phyloP scores from a whole-genome alignment of 2,888 invertebrate species.

The Troglohyphantes excavatus region DNA sequence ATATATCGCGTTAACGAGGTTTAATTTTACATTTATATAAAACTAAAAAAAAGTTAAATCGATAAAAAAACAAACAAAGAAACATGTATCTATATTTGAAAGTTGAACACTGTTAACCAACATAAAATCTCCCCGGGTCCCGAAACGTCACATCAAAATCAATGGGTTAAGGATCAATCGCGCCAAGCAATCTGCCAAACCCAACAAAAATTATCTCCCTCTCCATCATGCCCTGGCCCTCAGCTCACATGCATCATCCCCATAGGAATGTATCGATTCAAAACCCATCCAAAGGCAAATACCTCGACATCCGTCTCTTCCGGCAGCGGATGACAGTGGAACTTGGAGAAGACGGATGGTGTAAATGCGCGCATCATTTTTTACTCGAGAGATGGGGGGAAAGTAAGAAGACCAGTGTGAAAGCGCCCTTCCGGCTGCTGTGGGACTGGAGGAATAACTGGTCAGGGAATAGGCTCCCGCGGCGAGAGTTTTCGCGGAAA shows the following conservation, averaged over 20 bases:
- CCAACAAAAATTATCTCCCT: too few species aligned
- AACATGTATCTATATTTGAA: too few species aligned
- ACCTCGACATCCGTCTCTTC: slow-evolving; percentile 38
- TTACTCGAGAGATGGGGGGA: background rate
- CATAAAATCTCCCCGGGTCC: too few species aligned
- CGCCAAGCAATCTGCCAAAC: too few species aligned
- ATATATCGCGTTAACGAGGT: too few species aligned
- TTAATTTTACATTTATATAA: too few species aligned
- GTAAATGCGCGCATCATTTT: slow-evolving; percentile 22
- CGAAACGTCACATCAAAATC: too few species aligned
- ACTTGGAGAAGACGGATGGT: slow-evolving; percentile 44
- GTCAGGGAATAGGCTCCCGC: background rate
- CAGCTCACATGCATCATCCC: slow-evolving; percentile 14
- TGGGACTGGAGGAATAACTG: slow-evolving; percentile 6
- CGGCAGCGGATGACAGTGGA: slow-evolving; percentile 49
- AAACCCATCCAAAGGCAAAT: slow-evolving; percentile 33
- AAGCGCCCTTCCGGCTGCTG: background rate
- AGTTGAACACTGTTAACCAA: too few species aligned
- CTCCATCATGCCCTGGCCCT: background rate
- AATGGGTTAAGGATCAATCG: too few species aligned
- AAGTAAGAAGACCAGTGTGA: background rate
- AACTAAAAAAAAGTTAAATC: too few species aligned
- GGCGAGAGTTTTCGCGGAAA: background rate
- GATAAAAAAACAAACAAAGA: too few species aligned
- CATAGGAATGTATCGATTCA: slow-evolving; percentile 50